Evolutionary conservation across 2,797 vertebrate genomes (phyloP), one percentile per base, ranked within the genome.

Genomic region (Urosaurus nigricauda): DNA sequence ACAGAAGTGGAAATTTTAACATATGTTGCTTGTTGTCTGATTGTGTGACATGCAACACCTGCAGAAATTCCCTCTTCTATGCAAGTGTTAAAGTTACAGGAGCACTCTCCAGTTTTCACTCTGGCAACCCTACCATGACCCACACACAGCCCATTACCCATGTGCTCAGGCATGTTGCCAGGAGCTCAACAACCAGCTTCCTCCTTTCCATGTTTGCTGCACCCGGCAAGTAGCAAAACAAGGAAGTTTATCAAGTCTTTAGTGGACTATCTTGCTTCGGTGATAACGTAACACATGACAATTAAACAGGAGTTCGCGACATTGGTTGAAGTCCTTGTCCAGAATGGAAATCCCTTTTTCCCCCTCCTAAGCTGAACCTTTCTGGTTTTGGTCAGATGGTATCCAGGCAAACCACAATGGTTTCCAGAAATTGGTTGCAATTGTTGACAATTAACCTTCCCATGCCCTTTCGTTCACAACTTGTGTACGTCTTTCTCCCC

Each of bases 361-460:
- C 71, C 26, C 43, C 12, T n/a, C 12, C 16, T 58, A 37, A 51
- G 21, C n/a, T 37, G 37, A 85, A 35, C 40, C 53, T 21, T 40
- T 53, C 29, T 32, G 80, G 12, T 53, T 43, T 58, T 65, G 56
- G 40, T 58, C 32, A 29, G 78, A 58, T 86, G 78, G 84, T 84
- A 63, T 1, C n/a, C 74, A 0, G 0, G 53, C 8, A 91, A 79
- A 74, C 91, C 92, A 77, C 84, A 8, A 26, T 14, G 8, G 47
- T 43, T 84, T 91, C 74, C 82, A 65, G 85, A 47, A 90, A 9
- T 60, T 80, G 47, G 80, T 87, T 87, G 53, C 37, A 51, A 43
- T 40, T 26, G 79, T 86, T 92, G 93, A 88, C 86, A 91, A 70
- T 83, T 70, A 75, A 78, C 2, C 37, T 91, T 92, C 87, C 92